Evolutionary conservation across 2,888 invertebrate species (phyloP).

Genomic region (Slavum lentiscoides): DNA sequence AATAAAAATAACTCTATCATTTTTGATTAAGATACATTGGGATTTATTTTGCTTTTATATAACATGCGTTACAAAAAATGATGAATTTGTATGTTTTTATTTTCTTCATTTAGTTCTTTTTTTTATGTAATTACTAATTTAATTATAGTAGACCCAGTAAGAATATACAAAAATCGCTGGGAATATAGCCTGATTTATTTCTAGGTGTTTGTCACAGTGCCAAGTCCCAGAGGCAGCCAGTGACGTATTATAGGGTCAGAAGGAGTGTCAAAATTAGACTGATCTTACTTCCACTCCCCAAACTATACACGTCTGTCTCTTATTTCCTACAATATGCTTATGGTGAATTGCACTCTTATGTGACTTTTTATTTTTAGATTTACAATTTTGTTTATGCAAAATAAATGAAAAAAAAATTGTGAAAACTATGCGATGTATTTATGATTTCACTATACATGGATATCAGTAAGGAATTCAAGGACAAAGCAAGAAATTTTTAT

Average conservation of each 20-base stretch:
- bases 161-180: slow-evolving; percentile 1
- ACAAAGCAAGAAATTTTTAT: not conserved
- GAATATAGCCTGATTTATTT: slow-evolving; percentile 46
- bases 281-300: slow-evolving; percentile 36
- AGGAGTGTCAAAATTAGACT: slow-evolving; percentile 52
- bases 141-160: not conserved
- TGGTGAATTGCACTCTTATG: slow-evolving; percentile 23
- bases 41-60: not conserved
- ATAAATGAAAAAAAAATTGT: slow-evolving; percentile 25
- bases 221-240: slow-evolving; percentile 40
- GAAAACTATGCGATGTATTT: slow-evolving; percentile 18
- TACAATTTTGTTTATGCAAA: slow-evolving; percentile 29
- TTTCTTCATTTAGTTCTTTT: slow-evolving; percentile 16
- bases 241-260: slow-evolving; percentile 52
- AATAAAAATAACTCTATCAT: not conserved
- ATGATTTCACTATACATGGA: slow-evolving; percentile 18
- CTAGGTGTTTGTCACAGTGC: slow-evolving; percentile 39
- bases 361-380: slow-evolving; percentile 43
- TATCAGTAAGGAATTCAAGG: slow-evolving; percentile 35
- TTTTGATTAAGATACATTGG: not conserved
- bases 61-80: not conserved
- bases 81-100: not conserved
- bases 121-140: not conserved
- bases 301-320: slow-evolving; percentile 21
- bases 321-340: slow-evolving; percentile 24